Base-by-base conservation (phyloP, 1,140 invertebrate species). In the Tyrophagus putrescentiae region DNA sequence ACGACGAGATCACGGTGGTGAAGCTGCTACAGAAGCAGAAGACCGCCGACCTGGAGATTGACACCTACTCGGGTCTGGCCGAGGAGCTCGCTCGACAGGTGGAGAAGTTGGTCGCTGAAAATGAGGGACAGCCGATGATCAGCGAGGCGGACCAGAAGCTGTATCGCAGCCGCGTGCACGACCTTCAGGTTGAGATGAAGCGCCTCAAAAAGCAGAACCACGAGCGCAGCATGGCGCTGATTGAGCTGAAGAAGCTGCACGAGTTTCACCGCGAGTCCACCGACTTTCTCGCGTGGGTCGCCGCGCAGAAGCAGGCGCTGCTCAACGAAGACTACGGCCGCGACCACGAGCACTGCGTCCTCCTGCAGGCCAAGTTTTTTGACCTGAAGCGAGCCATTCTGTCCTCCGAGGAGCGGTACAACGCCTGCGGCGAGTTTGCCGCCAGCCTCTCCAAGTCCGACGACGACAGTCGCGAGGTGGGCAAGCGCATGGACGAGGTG, bases 301-400 rank as follows among this genome's bases (percentile, higher is more conserved):
- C 83, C 62, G 90, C 96, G 69, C 89, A 97, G 70, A 82, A 90
- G 71, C 82, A 85, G 64, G 82, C 82, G 0, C 92, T 91, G 6
- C 82, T 82, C 3, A 89, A 84, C 33, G 92, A 98, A 69, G 94
- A 98, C 71, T 97, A 92, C 72, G 93, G 93, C 5, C 86, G 90
- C 70, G 93, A 98, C 75, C 96, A 91, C 70, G 94, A 98, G 71
- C 93, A 98, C 75, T 72, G 96, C 28, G 72, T 91, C 73, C 82
- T 88, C 69, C 70, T 96, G 21, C 82, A 88, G 68, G 83, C 83
- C 27, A 96, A 95, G 75, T 98, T 97, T 73, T 89, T 95, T 65
- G 92, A 97, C 70, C 84, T 97, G 54, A 91, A 92, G 65, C 85
- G 91, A 67, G 78, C 83, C 56, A 84, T 97, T 18, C 88, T 94